Base-by-base conservation (phyloP, 2,797 vertebrate genomes). In the Takifugu ocellatus region DNA sequence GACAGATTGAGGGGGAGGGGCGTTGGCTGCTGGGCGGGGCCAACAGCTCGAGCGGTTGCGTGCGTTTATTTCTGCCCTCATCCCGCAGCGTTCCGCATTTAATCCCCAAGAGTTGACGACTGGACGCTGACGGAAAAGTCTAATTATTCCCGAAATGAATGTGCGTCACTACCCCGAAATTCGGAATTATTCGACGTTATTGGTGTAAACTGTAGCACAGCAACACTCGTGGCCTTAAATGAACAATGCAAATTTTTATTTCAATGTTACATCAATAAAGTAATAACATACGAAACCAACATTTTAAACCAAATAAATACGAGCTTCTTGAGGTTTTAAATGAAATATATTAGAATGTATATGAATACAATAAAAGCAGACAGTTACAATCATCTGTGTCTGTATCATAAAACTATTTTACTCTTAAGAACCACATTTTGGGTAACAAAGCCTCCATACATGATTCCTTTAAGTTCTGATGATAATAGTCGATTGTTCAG, bases 311-410 rank as follows among this genome's bases (percentile, higher is more conserved):
- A 82, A 73, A 68, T 62, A 61, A 82, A 74, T 21, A 46, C 21
- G 44, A 21, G n/a, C 16, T 46, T 12, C 16, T 5, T n/a, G 44
- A 51, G 59, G 49, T 51, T 81, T 87, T 83, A 86, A 87, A 84
- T 85, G 84, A 88, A 84, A 78, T 85, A 82, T 76, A 83, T 84
- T 84, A 82, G 72, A 77, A 66, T 76, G 65, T 69, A 79, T 67
- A 75, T 45, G 61, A 82, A 72, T 70, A 83, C 70, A 70, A 74
- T 87, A 84, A 87, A 90, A 86, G 78, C 70, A 72, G 75, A 77
- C 56, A 46, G 26, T 77, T 84, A 88, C 83, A 87, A 85, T 88
- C 84, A 74, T 85, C 63, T 56, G 74, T 86, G 68, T 82, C 80
- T 70, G 66, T 67, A 68, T 81, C 69, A 63, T 70, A 82, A 85